Base-by-base conservation (phyloP, 1,140 invertebrate species). In the Drosophila watanabei region DNA sequence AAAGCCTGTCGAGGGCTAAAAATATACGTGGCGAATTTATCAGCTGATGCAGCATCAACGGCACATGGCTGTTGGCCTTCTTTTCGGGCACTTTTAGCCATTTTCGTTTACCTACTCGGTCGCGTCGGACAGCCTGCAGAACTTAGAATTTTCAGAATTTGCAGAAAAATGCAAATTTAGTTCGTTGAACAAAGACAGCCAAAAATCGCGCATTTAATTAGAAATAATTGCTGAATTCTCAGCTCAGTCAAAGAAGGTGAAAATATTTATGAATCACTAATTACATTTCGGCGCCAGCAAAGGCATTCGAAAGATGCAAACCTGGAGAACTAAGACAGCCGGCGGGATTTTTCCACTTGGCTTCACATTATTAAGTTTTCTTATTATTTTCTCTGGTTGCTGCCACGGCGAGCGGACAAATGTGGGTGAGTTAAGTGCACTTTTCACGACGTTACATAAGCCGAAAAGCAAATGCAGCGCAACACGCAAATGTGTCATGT, bases 361-460 rank as follows among this genome's bases (percentile, higher is more conserved):
- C 48, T 43, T 45, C 58, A 30, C 32, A 37, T 20, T 79, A 48
- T 49, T 18, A 24, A 43, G 24, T 45, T 48, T 69, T 28, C 72
- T 66, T 63, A 41, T 64, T 75, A n/a, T 45, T 58, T 45, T 61
- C 4, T 39, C 4, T n/a, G 69, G 35, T 11, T 28, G 20, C 48
- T 77, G 64, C 62, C 48, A 51, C 9, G 58, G 72, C 1, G 84
- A 88, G 43, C 49, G 80, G 2, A 88, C 84, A 35, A 88, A 88
- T 69, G 84, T 88, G 41, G 84, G 84, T 88, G 41, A 83, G 83
- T 82, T 11, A 58, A 61, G 51, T 28, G 18, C 43, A 59, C n/a
- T 60, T 68, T 43, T 59, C 28, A 18, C 8, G 14, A 24, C 24
- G 13, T 80, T 80, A 80, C 54, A 73, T 80, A 80, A 79, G 69